phyloP scores from a whole-genome alignment of 2,113 vertebrate species.

The Corythoichthys intestinalis region DNA sequence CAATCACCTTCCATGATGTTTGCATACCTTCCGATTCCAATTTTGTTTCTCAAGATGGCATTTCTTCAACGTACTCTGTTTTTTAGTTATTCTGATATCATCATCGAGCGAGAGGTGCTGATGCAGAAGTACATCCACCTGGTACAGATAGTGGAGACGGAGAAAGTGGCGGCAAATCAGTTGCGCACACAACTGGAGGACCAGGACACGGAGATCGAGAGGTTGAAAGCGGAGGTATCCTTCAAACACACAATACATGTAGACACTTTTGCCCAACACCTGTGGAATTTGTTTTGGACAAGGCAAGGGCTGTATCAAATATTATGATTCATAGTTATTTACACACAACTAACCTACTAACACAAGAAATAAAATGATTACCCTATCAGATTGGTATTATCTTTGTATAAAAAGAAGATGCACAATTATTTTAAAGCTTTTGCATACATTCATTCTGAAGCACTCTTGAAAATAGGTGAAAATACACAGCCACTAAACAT shows the following conservation, averaged over 20 bases:
- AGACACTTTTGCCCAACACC: not conserved
- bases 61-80: not conserved
- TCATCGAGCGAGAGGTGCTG: conserved; percentile 90
- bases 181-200: conserved; percentile 95
- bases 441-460: no score
- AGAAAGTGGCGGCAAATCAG: conserved; percentile 95
- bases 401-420: no score
- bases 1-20: no score
- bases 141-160: conserved; percentile 94
- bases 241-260: not conserved
- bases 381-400: no score
- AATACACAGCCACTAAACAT: no score
- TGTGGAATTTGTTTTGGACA: not conserved
- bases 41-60: no score
- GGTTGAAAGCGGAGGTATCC: conserved; percentile 90
- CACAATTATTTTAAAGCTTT: no score
- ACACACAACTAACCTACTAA: no score
- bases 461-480: no score
- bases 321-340: no score
- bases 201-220: conserved; percentile 95
- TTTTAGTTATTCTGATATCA: conserved; percentile 89
- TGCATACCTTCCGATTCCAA: not conserved
- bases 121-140: conserved; percentile 99
- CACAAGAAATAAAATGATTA: no score
- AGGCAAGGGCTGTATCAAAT: not conserved